Percentiles rank a stretch among this genome's conserved stretches.
Conservation (phyloP, 2,113 vertebrate genomes). For the Ellobius talpinus region DNA sequence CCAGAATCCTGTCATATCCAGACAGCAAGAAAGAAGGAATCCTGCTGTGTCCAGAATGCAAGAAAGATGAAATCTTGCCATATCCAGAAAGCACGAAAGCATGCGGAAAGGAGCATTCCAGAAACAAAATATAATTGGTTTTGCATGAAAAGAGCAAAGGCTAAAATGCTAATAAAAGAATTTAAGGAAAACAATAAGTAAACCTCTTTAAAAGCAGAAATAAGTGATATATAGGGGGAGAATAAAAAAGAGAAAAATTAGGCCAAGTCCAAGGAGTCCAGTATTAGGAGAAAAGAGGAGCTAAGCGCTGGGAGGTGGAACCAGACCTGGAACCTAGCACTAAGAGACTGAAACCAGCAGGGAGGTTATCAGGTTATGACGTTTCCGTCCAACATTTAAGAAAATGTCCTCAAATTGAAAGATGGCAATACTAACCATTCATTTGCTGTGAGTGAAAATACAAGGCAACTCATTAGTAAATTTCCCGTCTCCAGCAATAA, state of each 20-base stretch:
- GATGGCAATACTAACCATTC: neutral
- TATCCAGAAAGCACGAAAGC: neutral
- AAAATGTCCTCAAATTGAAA: neutral
- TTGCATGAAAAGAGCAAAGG: conserved; percentile 12
- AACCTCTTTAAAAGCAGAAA: conserved; percentile 4
- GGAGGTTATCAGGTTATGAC: neutral
- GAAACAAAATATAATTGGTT: neutral
- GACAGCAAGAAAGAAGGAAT: conserved; percentile 21
- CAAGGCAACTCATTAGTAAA: neutral
- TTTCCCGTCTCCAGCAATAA: neutral
- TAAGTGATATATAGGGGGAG: neutral
- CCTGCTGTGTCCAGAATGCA: neutral
- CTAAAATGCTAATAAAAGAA: neutral
- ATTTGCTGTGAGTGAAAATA: neutral
- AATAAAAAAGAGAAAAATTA: neutral
- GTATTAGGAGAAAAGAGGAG: neutral
- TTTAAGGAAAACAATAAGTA: neutral
- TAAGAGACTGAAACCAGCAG: neutral
- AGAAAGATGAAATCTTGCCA: neutral
- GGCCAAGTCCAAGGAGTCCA: neutral
- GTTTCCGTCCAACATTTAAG: neutral
- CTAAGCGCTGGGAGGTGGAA: neutral
- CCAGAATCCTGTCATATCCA: neutral
- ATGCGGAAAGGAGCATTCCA: neutral
- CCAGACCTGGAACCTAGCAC: neutral